Base-by-base conservation (phyloP, 2,888 invertebrate genomes). In the Drosophila paranaensis region DNA sequence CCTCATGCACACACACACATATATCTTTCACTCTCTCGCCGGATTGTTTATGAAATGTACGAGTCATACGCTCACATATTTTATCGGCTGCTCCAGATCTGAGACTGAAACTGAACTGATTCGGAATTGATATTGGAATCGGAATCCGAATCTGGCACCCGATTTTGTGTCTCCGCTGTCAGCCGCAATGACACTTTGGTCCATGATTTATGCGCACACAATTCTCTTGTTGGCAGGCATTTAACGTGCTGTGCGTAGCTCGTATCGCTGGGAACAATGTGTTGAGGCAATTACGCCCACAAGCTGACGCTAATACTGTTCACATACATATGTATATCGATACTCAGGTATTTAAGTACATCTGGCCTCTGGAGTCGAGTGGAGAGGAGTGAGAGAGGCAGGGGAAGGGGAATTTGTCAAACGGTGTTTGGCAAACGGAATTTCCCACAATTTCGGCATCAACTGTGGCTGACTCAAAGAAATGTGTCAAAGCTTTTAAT, bases 231-330 rank as follows among this genome's bases (percentile, higher is more conserved):
- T 77, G 81, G 72, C 87, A 74, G 80, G 57, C 87, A 84, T 84
- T 87, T 78, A 86, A 75, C 80, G 69, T 66, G 71, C 64, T 72
- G 53, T 66, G 70, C 62, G 78, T 66, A 66, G 62, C 4, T 45
- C 45, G 45, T 27, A 13, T 42, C 42, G n/a, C n/a, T 43, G 45
- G 37, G 60, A 72, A 71, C 77, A 79, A 79, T 75, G 81, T 83
- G 82, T 88, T 81, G 88, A 77, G 84, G 84, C 84, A 84, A 84
- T 85, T 84, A 84, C 84, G 88, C 84, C 84, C 85, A 85, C 84
- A n/a, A 42, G 37, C 68, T 62, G 68, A 67, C 61, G 45, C 62
- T 72, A 66, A 66, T 72, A 48, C 66, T 45, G 60, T 8, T 42
- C n/a, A 60, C 40, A 10, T n/a, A 63, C 55, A 33, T 10, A 33